Base-by-base conservation (phyloP, 2,888 invertebrate genomes). In the Orthosia cruda region DNA sequence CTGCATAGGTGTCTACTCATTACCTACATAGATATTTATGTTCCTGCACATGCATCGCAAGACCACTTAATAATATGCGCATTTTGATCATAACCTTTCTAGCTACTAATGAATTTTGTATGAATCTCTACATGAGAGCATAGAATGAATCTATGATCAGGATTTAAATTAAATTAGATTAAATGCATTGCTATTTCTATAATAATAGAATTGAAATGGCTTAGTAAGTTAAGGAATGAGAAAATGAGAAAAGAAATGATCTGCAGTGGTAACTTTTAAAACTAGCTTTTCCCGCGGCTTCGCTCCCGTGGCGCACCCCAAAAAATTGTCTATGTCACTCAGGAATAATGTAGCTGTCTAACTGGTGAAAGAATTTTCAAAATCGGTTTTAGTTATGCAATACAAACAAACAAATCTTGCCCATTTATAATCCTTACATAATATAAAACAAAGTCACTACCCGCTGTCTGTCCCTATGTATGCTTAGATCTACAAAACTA, bases 81-180 rank as follows among this genome's bases (percentile, higher is more conserved):
- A 83, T 80, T 83, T 77, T 70, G 68, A 77, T 69, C 63, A 69
- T 67, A 52, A 47, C 61, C 59, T 57, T 77, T 55, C 71, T 47
- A 61, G 58, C 23, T 49, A 26, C 63, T 83, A 83, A 83, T 83
- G 80, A 83, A 83, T 80, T 61, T 83, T 83, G 71, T 83, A 83
- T 83, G 80, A 83, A 76, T 72, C 40, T 66, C 61, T 62, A 78
- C 52, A 55, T 52, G 59, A n/a, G 32, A 72, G 50, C 62, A 70
- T 26, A 62, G 65, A 59, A 83, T 71, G 72, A 82, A 82, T 83
- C 20, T 61, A 26, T 65, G 61, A 76, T 47, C 58, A 13, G 16
- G 18, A 55, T 80, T 83, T 73, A 49, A 83, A 83, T 76, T 68
- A 82, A 58, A 55, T 70, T 58, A 23, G 18, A 58, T 23, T 26